Evolutionary conservation across 2,888 invertebrate genomes (phyloP).

Genomic region (Galerucella pusilla): DNA sequence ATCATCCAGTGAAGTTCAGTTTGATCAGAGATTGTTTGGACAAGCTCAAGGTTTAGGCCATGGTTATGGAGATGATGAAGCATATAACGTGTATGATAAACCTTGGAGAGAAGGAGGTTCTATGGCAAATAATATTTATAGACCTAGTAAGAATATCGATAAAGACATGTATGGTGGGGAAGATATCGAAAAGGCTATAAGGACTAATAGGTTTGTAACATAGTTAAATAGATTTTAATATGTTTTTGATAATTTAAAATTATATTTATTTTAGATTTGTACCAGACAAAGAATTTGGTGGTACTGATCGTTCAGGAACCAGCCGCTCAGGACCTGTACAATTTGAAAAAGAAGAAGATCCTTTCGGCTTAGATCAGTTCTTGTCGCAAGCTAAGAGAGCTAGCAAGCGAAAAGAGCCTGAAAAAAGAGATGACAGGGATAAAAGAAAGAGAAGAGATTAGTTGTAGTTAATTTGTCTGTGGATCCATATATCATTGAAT

Average conservation of each 20-base stretch:
- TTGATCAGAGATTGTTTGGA: conserved; percentile 96
- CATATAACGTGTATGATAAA: conserved; percentile 97
- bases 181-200: conserved; percentile 89
- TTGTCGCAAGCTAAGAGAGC: conserved; percentile 95
- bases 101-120: conserved; percentile 94
- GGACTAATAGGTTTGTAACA: conserved; percentile 73
- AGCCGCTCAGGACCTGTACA: conserved; percentile 94
- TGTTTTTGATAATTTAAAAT: background rate
- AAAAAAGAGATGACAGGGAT: conserved; percentile 63
- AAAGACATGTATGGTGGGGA: conserved; percentile 91
- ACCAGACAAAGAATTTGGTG: conserved; percentile 96
- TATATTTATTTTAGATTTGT: conserved; percentile 73
- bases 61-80: conserved; percentile 97
- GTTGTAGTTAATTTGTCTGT: conserved; percentile 6
- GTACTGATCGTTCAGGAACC: conserved; percentile 79
- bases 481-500: background rate
- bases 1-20: conserved; percentile 82
- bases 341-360: conserved; percentile 92
- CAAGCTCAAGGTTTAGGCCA: conserved; percentile 87
- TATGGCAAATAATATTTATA: conserved; percentile 89
- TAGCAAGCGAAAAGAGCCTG: conserved; percentile 72
- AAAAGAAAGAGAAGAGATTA: conserved; percentile 66
- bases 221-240: conserved; percentile 3
- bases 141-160: conserved; percentile 89
- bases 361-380: conserved; percentile 98